A percentile compares a stretch with the other conserved stretches of the same genome.
Conservation (phyloP, 2,113 vertebrate genomes). For the Saguinus midas region DNA sequence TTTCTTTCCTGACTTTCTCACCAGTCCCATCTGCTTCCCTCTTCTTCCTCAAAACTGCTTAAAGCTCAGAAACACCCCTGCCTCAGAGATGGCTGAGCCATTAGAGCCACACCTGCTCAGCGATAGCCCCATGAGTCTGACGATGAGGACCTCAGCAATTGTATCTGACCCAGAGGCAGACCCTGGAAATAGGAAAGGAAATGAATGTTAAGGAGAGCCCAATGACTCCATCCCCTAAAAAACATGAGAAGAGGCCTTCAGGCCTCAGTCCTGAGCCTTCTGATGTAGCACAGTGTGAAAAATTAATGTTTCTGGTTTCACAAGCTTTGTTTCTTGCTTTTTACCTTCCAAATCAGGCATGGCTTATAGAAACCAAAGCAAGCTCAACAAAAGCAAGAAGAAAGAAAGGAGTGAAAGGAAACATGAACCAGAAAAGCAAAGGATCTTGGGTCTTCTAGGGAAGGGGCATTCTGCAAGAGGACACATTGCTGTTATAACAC, state of each 20-base stretch:
- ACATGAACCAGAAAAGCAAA: background rate
- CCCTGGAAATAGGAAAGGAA: background rate
- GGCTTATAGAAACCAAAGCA: background rate
- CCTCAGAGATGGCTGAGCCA: fast-evolving
- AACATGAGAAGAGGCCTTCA: background rate
- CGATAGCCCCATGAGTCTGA: fast-evolving
- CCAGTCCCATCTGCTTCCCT: background rate
- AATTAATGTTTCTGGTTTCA: constrained; percentile 46
- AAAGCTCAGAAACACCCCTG: fast-evolving
- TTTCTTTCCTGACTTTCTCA: background rate
- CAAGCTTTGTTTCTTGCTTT: constrained; percentile 45
- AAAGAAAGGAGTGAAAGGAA: background rate
- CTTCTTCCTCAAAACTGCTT: background rate
- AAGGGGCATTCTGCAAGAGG: fast-evolving
- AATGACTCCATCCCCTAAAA: background rate
- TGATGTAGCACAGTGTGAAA: background rate
- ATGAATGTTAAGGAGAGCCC: background rate
- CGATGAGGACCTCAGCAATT: fast-evolving
- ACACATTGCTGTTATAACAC: fast-evolving
- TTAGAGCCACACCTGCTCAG: fast-evolving
- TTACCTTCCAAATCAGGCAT: constrained; percentile 50
- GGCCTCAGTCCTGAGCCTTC: background rate
- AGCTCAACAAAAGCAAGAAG: background rate
- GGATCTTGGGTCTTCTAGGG: background rate
- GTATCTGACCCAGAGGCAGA: background rate